Evolutionary conservation across 2,888 invertebrate genomes (phyloP), one percentile per base, ranked within the genome.

Genomic region (Lobophora halterata): DNA sequence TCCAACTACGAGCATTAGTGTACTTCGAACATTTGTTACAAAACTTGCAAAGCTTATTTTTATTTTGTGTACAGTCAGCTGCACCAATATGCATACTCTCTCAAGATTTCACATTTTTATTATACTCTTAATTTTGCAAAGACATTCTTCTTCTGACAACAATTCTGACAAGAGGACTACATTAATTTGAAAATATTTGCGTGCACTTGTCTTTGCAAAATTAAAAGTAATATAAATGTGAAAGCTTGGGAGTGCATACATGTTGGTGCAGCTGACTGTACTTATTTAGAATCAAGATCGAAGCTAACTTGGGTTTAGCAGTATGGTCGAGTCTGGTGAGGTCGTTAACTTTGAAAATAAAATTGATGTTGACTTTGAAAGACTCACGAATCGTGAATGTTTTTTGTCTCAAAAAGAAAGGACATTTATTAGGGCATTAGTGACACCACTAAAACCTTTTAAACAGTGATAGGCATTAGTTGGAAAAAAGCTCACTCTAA

Each of bases 1-100:
- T 60, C 56, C 56, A 69, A 66, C 62, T 63, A 46, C 13, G 50
- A 52, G 51, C 53, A 55, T 58, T 49, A 53, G 45, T 49, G 42
- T 49, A 36, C 14, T 49, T 35, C 34, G 35, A 39, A 57, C 34
- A 40, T 38, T n/a, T 33, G 52, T 52, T 46, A 48, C 39, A 50
- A 53, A 31, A 42, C 41, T 47, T 19, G 8, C 8, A 34, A n/a
- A n/a, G 21, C 31, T 25, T 47, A 40, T 52, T 45, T 28, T 40
- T 41, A 32, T 40, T 26, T 36, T 33, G 19, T 26, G 14, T 16
- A 27, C 13, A 9, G 8, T 27, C 6, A 13, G 13, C 6, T 4
- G 8, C 9, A 5, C 6, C 7, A 14, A 14, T 14, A n/a, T n/a
- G n/a, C n/a, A n/a, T n/a, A n/a, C n/a, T n/a, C n/a, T n/a, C n/a